phyloP scores from a whole-genome alignment of 2,888 invertebrate species.

The Microctonus aethiopoides region DNA sequence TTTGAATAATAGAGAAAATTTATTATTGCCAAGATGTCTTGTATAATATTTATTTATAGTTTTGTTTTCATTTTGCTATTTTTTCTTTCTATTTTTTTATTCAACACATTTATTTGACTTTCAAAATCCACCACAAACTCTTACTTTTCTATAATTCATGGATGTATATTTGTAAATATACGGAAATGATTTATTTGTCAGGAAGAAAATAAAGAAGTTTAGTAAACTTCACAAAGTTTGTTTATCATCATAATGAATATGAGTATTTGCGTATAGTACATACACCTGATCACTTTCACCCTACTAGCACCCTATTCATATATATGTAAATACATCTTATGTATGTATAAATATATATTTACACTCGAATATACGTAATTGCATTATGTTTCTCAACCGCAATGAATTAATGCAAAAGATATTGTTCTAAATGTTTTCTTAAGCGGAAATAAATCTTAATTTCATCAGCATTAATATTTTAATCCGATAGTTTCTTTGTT shows the following conservation, averaged over 20 bases:
- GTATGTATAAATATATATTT: neutral
- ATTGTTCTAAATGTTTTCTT: neutral
- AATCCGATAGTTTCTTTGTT: neutral
- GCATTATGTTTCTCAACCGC: neutral
- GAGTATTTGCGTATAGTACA: neutral
- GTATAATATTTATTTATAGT: neutral
- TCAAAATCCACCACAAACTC: slow-evolving; percentile 45
- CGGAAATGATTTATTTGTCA: neutral
- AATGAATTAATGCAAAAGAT: neutral
- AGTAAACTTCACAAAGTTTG: neutral
- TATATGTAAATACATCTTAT: neutral
- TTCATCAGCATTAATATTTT: no score
- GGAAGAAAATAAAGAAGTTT: neutral
- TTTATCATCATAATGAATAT: neutral
- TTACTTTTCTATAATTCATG: slow-evolving; percentile 47
- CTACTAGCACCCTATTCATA: neutral
- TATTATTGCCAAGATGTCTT: neutral
- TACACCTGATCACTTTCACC: neutral
- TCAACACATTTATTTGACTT: slow-evolving; percentile 46
- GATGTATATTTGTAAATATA: slow-evolving; percentile 5
- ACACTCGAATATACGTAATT: neutral
- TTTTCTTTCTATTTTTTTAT: slow-evolving; percentile 10
- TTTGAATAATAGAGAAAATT: neutral
- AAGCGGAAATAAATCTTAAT: neutral
- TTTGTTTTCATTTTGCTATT: no score